Conservation (phyloP, 2,797 vertebrate species). For the Notolepis coatsorum region DNA sequence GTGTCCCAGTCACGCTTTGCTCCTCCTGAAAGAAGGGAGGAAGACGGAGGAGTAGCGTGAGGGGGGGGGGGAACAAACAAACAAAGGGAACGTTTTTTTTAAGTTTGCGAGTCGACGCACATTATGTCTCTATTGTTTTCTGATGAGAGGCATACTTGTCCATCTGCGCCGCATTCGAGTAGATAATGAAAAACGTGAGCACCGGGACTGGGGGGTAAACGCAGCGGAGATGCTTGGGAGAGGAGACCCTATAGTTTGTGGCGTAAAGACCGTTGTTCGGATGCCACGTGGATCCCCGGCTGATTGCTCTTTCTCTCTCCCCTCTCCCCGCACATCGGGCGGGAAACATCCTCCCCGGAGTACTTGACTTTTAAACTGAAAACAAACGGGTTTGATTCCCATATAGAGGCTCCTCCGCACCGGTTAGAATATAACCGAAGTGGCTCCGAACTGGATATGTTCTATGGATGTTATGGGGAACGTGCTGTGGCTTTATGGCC, state of each 20-base stretch:
- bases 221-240: slow-evolving; percentile 49
- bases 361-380: slow-evolving; percentile 58
- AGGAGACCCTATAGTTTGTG: neutral
- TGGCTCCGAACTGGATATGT: slow-evolving; percentile 42
- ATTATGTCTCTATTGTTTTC: no score
- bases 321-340: no score
- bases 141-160: slow-evolving; percentile 59
- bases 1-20: slow-evolving; percentile 47
- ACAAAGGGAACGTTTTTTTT: slow-evolving; percentile 47
- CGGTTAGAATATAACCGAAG: slow-evolving; percentile 28
- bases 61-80: neutral
- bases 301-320: slow-evolving; percentile 74
- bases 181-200: slow-evolving; percentile 57
- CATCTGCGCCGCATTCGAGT: slow-evolving; percentile 70
- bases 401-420: slow-evolving; percentile 34
- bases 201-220: slow-evolving; percentile 38
- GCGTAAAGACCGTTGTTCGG: slow-evolving; percentile 41
- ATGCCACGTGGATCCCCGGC: slow-evolving; percentile 66
- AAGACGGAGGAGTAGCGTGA: slow-evolving; percentile 46
- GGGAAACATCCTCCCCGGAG: slow-evolving; percentile 59
- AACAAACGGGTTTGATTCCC: slow-evolving; percentile 73
- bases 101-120: slow-evolving; percentile 54
- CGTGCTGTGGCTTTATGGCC: slow-evolving; percentile 24
- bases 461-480: neutral
- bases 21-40: slow-evolving; percentile 46